Percentiles rank a stretch among this genome's conserved stretches.
Conservation (phyloP, 2,113 vertebrate genomes). For the Athene cunicularia region DNA sequence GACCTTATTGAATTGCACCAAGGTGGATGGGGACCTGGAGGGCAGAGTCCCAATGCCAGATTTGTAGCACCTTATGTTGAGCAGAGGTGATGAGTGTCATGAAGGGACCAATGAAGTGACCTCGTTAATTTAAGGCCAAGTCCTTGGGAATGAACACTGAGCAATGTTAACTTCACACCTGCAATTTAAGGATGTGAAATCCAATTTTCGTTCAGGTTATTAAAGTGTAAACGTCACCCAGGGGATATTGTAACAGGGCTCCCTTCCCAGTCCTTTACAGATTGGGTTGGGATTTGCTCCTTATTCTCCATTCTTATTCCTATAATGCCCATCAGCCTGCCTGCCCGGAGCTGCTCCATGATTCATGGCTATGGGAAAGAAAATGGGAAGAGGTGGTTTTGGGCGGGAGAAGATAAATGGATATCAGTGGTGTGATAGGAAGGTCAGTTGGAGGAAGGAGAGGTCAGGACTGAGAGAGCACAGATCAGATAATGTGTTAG, state of each 20-base stretch:
- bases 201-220: not conserved
- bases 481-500: not conserved
- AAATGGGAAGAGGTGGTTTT: not conserved
- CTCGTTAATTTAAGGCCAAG: not conserved
- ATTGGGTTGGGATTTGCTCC: not conserved
- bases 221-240: not conserved
- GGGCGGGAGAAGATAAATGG: not conserved
- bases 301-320: not conserved
- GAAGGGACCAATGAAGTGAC: not conserved
- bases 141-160: not conserved
- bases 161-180: not conserved
- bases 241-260: not conserved
- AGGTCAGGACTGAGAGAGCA: not conserved
- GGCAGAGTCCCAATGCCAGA: not conserved
- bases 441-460: constrained; percentile 50
- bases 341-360: fast-evolving
- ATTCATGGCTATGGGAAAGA: not conserved
- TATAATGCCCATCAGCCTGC: not conserved
- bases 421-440: not conserved
- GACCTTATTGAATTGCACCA: not conserved
- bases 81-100: not conserved
- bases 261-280: not conserved
- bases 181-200: not conserved
- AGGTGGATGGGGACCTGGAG: not conserved
- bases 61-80: fast-evolving